Base-by-base conservation (phyloP, 2,888 invertebrate species). In the Drosophila greeni region DNA sequence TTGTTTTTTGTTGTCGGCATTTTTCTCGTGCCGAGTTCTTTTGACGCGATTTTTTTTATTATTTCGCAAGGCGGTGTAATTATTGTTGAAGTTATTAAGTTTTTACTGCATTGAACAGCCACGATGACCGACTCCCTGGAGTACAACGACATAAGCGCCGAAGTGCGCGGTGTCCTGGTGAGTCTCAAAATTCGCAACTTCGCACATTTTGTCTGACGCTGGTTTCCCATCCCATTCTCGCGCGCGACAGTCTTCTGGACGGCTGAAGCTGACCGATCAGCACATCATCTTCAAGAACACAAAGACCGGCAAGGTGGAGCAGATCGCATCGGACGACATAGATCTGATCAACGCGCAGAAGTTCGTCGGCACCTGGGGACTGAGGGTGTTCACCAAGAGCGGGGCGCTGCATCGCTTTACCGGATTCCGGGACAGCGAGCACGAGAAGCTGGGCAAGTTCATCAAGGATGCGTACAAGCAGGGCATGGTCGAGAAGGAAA, bases 251-350 rank as follows among this genome's bases (percentile, higher is more conserved):
- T 95, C 95, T 49, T 93, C 95, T 8, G 99, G 98, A 0, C 92
- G 96, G 66, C 89, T 99, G 34, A 98, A 98, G 89, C 92, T 99
- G 88, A 96, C 97, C 0, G 97, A 97, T 73, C 94, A 95, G 85
- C 93, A 92, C 79, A 94, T 99, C 34, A 92, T 95, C 48, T 99
- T 98, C 87, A 98, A 98, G 88, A 98, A 98, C 88, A 94, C 92
- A 73, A 97, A 97, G 90, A 99, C 98, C 0, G 99, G 99, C 2
- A 98, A 97, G 89, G 95, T 98, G 1, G 98, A 98, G 86, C 96
- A 97, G 86, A 93, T 98, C 72, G 91, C 92, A 34, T 91, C 94
- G 0, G 90, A 91, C 48, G 98, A 99, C 75, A 94, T 99, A 83
- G 97, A 98, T 55, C 90, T 94, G 59, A 95, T 97, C 0, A 95